Evolutionary conservation across 2,113 vertebrate genomes (phyloP), one percentile per base, ranked within the genome.

Genomic region (Cololabis saira): DNA sequence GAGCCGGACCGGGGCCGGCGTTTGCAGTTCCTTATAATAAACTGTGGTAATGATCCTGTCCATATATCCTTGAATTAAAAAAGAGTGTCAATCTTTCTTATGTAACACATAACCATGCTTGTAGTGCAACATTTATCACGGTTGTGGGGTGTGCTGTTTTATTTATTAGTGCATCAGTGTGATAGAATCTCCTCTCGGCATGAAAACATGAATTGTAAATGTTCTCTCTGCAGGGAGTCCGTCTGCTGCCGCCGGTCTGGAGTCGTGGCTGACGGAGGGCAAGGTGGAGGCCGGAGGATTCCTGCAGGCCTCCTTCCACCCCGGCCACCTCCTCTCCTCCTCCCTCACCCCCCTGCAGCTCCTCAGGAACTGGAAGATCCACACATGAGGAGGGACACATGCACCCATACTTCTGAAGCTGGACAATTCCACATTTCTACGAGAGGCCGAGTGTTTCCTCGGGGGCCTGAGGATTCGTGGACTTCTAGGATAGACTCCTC

Each of bases 321-420:
- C 62, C 2, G 27, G 73, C 71, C 69, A 57, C 21, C 61, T 73
- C 40, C 64, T 76, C 55, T 45, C 43, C 73, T 55, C 30, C 27
- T 64, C 76, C 63, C 78, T 85, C 45, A 82, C 63, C 21, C 83
- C 67, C 27, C 65, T 86, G 48, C 55, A 57, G 50, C 75, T 94
- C 76, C 85, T 91, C 53, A 74, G 87, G 85, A 95, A 92, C 89
- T 94, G 93, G 92, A 95, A 94, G 84, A 83, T 89, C 83, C 88
- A 92, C 84, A 91, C 88, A 87, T 92, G 90, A 33, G 50, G 71
- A 61, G 45, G 18, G 30, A 41, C 16, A 67, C 22, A 55, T 19
- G 17, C 7, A 8, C 53, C 3, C 19, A 65, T 14, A 30, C 55
- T 65, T 76, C 52, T 78, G 40, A 74, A 62, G 48, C 54, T 37